phyloP scores from a whole-genome alignment of 2,888 invertebrate genomes.

The Helleia helle region DNA sequence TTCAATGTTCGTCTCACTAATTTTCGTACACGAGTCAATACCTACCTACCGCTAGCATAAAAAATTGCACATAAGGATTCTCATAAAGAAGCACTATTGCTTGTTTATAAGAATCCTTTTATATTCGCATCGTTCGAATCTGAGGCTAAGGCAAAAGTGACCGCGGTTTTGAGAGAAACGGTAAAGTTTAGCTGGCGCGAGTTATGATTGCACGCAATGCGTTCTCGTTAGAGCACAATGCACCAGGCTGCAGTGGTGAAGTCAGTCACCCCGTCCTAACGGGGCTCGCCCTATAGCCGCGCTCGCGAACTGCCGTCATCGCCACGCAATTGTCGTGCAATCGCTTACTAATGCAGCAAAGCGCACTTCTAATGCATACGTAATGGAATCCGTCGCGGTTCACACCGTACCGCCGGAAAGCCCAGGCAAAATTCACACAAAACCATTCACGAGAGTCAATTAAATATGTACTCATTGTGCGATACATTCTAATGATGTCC shows the following conservation, averaged over 20 bases:
- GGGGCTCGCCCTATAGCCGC: constrained; percentile 66
- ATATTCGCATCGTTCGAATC: background rate
- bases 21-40: constrained; percentile 6
- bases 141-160: background rate
- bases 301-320: constrained; percentile 45
- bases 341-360: constrained; percentile 55
- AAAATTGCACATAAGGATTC: too few relatives aligned
- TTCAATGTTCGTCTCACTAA: constrained; percentile 4
- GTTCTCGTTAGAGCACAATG: constrained; percentile 73
- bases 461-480: constrained; percentile 12
- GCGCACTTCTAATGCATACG: constrained; percentile 40
- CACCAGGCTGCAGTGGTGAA: constrained; percentile 67
- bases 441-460: background rate
- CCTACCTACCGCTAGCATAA: too few relatives aligned
- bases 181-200: constrained; percentile 44
- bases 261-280: constrained; percentile 71
- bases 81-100: too few relatives aligned
- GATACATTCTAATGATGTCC: constrained; percentile 36
- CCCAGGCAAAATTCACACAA: constrained; percentile 10
- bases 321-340: constrained; percentile 53
- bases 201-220: constrained; percentile 60
- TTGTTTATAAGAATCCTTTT: background rate
- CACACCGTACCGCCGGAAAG: constrained; percentile 25
- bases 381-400: constrained; percentile 33
- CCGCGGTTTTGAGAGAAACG: constrained; percentile 19